Conservation (phyloP, 2,888 invertebrate genomes). For the Tolmerus cingulatus region DNA sequence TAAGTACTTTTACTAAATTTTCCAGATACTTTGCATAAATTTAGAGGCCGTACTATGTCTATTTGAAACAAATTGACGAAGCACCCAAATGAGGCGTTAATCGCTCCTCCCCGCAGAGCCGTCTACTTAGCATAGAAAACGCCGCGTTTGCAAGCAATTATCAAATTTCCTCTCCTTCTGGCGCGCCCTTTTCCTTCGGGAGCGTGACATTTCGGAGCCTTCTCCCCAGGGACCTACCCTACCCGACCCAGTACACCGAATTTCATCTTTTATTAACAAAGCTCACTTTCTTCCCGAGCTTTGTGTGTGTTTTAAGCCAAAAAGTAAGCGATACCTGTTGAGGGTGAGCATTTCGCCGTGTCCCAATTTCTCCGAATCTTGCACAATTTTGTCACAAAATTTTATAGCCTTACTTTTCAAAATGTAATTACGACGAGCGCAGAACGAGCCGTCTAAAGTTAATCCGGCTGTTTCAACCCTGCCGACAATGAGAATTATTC, state of each 20-base stretch:
- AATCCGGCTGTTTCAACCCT: not conserved
- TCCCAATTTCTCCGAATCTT: not conserved
- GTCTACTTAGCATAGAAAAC: not conserved
- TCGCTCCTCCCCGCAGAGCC: not conserved
- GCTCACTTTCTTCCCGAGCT: not conserved
- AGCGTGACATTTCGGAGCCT: not conserved
- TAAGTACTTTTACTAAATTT: not conserved
- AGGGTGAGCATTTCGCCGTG: not conserved
- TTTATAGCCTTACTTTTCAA: not conserved
- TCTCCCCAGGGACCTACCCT: not conserved
- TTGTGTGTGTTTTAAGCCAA: not conserved
- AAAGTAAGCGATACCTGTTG: not conserved
- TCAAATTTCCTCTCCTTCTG: not conserved
- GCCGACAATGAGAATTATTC: not conserved
- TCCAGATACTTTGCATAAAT: not conserved
- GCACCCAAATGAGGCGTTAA: not conserved
- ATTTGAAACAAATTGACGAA: not conserved
- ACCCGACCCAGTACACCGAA: not conserved
- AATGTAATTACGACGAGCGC: not conserved
- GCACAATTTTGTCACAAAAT: not conserved
- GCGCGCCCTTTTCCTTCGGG: not conserved
- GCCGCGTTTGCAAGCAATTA: not conserved
- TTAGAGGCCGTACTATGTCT: not conserved
- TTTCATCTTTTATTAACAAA: not conserved
- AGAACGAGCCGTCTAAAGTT: not conserved